A percentile compares a stretch with the other conserved stretches of the same genome.
These are phyloP conservation scores for Empis stercorea DNA, from an alignment of 2,888 invertebrate genomes.

Conservation along the genomic window DNA sequence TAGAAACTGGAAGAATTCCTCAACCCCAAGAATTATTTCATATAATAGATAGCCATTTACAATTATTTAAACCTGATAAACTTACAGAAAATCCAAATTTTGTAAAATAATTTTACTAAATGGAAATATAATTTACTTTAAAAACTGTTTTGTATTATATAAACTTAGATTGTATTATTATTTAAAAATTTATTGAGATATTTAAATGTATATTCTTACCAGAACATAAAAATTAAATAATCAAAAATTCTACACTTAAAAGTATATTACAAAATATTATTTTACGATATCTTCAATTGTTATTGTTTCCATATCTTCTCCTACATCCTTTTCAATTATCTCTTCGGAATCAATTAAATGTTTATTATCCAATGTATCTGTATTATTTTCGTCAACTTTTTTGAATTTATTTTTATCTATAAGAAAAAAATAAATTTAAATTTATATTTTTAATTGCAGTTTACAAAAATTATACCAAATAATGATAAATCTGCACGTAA, in stretches of 20 bases:
- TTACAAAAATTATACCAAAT: constrained; percentile 47
- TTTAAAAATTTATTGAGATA: no score
- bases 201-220: no score
- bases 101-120: constrained; percentile 37
- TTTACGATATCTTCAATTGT: no score
- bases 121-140: no score
- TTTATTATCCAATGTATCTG: not conserved
- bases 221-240: no score
- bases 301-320: no score
- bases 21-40: constrained; percentile 93
- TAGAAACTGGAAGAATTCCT: constrained; percentile 94
- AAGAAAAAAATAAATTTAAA: not conserved
- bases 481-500: constrained; percentile 76
- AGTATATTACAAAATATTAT: no score
- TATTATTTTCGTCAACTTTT: not conserved
- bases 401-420: constrained; percentile 2
- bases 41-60: constrained; percentile 88
- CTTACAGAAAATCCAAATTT: constrained; percentile 35
- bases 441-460: not conserved
- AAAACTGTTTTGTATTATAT: no score
- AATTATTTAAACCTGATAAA: constrained; percentile 42
- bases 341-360: not conserved
- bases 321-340: no score
- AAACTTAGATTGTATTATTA: no score
- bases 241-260: no score